Evolutionary conservation across 2,113 vertebrate genomes (phyloP).

Genomic region (Ictalurus punctatus): DNA sequence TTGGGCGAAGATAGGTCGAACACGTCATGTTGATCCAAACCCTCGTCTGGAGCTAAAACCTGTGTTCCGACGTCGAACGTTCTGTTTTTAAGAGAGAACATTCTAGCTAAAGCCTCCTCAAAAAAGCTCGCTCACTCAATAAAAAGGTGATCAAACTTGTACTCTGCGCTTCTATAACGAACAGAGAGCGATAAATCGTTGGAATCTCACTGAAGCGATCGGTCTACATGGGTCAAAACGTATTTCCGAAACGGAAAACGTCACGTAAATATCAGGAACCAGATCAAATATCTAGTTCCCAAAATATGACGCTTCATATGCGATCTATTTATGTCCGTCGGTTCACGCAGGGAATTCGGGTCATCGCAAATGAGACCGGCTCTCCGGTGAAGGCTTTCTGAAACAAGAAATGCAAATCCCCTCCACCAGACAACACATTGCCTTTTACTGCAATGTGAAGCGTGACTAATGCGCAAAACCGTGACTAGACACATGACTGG

Average conservation of each 20-base stretch:
- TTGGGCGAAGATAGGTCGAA: neutral
- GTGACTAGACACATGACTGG: slow-evolving; percentile 16
- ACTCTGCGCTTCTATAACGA: too few relatives aligned
- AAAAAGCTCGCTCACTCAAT: neutral
- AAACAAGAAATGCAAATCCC: neutral
- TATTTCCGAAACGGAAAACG: neutral
- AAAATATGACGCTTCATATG: slow-evolving; percentile 8
- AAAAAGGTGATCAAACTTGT: neutral
- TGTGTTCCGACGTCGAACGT: neutral
- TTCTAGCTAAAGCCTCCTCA: neutral
- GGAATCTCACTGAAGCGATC: neutral
- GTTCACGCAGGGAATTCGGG: slow-evolving; percentile 27
- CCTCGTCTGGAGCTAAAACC: neutral
- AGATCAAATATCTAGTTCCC: neutral
- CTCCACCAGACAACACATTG: neutral
- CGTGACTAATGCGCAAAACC: slow-evolving; percentile 6
- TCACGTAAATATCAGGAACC: neutral
- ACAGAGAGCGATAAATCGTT: neutral
- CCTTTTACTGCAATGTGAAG: slow-evolving; percentile 1
- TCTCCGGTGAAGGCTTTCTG: neutral
- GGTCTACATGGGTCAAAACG: neutral
- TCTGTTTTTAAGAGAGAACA: neutral
- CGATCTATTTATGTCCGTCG: slow-evolving; percentile 4
- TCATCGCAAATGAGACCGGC: slow-evolving; percentile 24
- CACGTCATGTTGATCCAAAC: neutral